A percentile compares a stretch with the other conserved stretches of the same genome.
Conservation (phyloP, 1,140 invertebrate species). For the Aricia agestis region DNA sequence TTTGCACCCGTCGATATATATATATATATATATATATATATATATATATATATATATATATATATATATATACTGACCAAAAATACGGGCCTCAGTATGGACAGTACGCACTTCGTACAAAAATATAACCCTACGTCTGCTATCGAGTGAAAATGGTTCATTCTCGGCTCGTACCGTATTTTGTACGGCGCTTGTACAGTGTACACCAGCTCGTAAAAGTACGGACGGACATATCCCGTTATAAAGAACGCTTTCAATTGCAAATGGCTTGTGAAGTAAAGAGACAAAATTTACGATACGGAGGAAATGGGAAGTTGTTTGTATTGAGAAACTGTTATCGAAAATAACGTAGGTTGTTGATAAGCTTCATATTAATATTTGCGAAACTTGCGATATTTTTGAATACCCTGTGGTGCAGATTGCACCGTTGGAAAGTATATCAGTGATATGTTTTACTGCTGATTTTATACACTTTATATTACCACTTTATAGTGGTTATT, state of each 20-base stretch:
- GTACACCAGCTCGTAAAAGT: conserved; percentile 61
- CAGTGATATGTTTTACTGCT: no score
- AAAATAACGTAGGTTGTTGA: conserved; percentile 34
- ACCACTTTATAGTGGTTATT: no score
- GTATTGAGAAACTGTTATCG: conserved; percentile 22
- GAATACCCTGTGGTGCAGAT: not conserved
- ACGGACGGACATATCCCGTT: conserved; percentile 61
- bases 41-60: no score
- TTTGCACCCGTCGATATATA: no score
- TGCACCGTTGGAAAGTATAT: no score
- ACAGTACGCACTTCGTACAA: not conserved
- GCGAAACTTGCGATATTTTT: not conserved
- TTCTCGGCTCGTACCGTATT: conserved; percentile 23
- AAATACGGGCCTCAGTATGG: no score
- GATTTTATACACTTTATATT: no score
- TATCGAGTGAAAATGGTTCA: not conserved
- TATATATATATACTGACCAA: no score
- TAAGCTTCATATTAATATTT: conserved; percentile 42
- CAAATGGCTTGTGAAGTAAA: conserved; percentile 59
- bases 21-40: no score
- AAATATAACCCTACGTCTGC: not conserved
- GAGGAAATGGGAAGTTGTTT: conserved; percentile 58
- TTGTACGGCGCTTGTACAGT: conserved; percentile 44
- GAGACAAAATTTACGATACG: conserved; percentile 60
- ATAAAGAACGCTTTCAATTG: conserved; percentile 72